phyloP scores from a whole-genome alignment of 2,113 vertebrate genomes.

The Syrmaticus mikado region DNA sequence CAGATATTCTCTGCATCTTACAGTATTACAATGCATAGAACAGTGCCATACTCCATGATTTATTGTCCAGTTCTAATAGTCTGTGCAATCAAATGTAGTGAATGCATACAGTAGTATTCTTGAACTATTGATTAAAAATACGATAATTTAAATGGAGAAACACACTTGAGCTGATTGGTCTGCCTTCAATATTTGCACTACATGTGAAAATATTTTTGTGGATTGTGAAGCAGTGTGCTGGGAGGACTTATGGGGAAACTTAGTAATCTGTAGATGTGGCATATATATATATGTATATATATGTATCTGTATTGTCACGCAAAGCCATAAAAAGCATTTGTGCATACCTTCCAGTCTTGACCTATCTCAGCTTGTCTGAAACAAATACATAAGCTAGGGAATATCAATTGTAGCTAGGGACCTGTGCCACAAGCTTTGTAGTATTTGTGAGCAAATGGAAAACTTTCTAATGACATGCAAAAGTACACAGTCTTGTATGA shows the following conservation, averaged over 20 bases:
- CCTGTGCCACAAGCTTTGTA: background rate
- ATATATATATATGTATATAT: too few species aligned
- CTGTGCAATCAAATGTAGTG: background rate
- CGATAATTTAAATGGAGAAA: background rate
- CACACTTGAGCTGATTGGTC: background rate
- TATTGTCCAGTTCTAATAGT: background rate
- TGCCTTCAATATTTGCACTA: fast-evolving
- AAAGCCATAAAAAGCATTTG: background rate
- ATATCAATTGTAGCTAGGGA: fast-evolving
- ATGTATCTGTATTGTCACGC: background rate
- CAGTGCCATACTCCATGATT: background rate
- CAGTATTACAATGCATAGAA: background rate
- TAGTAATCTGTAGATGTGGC: background rate
- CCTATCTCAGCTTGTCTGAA: background rate
- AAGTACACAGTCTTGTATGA: background rate
- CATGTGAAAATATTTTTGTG: background rate
- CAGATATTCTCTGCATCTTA: background rate
- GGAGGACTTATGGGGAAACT: background rate
- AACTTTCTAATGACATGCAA: background rate
- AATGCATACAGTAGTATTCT: background rate
- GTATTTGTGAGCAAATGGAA: background rate
- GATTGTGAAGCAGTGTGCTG: background rate
- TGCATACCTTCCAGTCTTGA: background rate
- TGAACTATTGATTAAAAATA: background rate
- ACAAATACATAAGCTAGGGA: fast-evolving